Conservation (phyloP, 2,888 invertebrate genomes). For the Branchellion lobata region DNA sequence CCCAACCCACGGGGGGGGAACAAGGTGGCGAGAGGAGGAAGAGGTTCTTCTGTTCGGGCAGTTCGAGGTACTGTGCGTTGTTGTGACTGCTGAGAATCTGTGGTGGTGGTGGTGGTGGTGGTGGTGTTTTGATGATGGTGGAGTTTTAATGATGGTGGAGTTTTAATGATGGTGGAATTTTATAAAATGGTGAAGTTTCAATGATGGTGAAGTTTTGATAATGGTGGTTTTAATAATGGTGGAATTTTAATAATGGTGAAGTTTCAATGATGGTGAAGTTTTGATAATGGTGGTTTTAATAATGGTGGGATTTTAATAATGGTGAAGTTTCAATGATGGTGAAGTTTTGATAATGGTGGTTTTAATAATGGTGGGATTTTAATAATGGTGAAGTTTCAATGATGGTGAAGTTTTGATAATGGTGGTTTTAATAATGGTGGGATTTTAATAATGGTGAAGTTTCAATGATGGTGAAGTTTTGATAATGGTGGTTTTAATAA, state of each 20-base stretch:
- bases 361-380: too few species aligned
- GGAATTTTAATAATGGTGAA: neutral
- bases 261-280: neutral
- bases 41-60: slow-evolving; percentile 83
- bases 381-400: too few species aligned
- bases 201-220: too few species aligned
- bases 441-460: too few species aligned
- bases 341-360: slow-evolving; percentile 15
- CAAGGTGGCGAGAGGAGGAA: slow-evolving; percentile 97
- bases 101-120: neutral
- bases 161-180: slow-evolving; percentile 2
- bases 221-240: neutral
- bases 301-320: slow-evolving; percentile 8
- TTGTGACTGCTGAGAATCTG: neutral
- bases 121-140: neutral
- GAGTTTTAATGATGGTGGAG: neutral
- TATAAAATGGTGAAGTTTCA: slow-evolving; percentile 1
- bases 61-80: slow-evolving; percentile 60
- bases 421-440: too few species aligned
- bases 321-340: slow-evolving; percentile 16
- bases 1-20: slow-evolving; percentile 96
- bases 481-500: slow-evolving; percentile 1
- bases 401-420: too few species aligned
- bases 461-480: neutral
- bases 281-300: too few species aligned